Evolutionary conservation across 2,797 vertebrate species (phyloP).

Genomic region (Gallinago stenura): DNA sequence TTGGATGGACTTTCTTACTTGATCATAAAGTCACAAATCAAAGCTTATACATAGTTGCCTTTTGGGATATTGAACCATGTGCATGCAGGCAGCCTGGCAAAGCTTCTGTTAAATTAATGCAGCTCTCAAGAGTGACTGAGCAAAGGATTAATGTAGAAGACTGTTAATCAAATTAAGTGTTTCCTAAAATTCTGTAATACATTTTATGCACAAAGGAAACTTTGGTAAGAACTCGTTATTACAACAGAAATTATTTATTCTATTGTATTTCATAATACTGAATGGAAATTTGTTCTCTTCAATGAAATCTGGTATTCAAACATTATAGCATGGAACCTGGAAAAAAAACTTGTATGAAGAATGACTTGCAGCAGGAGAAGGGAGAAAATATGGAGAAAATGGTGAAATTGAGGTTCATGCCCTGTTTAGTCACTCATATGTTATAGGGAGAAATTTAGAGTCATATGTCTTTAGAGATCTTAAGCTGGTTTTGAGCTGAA

Average conservation of each 20-base stretch:
- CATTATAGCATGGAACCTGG: not conserved
- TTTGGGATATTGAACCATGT: slow-evolving; percentile 62
- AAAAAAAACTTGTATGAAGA: not conserved
- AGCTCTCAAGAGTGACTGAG: slow-evolving; percentile 64
- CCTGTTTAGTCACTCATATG: not conserved
- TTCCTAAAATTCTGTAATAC: slow-evolving; percentile 71
- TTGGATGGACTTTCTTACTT: slow-evolving; percentile 31
- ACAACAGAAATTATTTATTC: slow-evolving; percentile 52
- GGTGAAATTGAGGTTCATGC: not conserved
- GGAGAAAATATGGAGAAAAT: not conserved
- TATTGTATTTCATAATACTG: slow-evolving; percentile 33
- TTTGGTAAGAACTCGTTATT: slow-evolving; percentile 43
- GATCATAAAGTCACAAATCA: slow-evolving; percentile 62
- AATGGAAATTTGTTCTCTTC: slow-evolving; percentile 20
- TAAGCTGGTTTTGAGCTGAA: not conserved
- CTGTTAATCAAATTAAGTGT: slow-evolving; percentile 76
- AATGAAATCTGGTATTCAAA: slow-evolving; percentile 12
- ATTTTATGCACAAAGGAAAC: slow-evolving; percentile 69
- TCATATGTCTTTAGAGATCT: not conserved
- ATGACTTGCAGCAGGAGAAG: not conserved
- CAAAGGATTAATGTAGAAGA: slow-evolving; percentile 59
- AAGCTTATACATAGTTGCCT: slow-evolving; percentile 46
- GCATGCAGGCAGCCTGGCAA: slow-evolving; percentile 59
- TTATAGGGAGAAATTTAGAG: not conserved
- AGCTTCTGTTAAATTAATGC: slow-evolving; percentile 69